phyloP scores from a whole-genome alignment of 2,113 vertebrate species.

The Antennarius striatus region DNA sequence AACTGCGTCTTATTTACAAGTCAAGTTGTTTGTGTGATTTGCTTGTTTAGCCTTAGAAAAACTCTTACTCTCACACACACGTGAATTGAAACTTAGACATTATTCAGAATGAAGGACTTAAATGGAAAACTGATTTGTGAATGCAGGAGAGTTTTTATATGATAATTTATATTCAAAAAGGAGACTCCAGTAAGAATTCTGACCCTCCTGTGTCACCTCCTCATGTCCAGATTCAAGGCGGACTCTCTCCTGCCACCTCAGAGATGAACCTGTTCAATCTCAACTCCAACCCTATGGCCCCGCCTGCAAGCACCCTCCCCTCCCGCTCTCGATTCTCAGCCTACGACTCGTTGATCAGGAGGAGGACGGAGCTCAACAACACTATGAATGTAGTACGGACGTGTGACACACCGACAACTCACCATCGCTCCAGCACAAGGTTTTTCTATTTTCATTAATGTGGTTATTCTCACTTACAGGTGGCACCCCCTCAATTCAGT shows the following conservation, averaged over 20 bases:
- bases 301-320: background rate
- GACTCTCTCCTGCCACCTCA: slow-evolving; percentile 71
- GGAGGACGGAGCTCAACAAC: slow-evolving; percentile 53
- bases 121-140: no score
- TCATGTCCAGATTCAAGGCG: slow-evolving; percentile 31
- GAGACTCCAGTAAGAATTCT: background rate
- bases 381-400: slow-evolving; percentile 7
- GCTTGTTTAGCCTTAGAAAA: no score
- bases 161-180: background rate
- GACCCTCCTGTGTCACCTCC: background rate
- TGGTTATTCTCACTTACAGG: slow-evolving; percentile 14
- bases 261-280: slow-evolving; percentile 74
- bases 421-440: background rate
- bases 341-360: slow-evolving; percentile 72
- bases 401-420: background rate
- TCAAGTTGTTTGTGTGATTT: no score
- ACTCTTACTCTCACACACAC: no score
- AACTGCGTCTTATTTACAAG: background rate
- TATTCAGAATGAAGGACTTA: no score
- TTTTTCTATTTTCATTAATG: background rate
- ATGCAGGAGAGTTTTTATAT: no score
- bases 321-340: slow-evolving; percentile 59
- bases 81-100: no score
- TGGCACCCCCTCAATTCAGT: slow-evolving; percentile 45
- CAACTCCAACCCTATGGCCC: slow-evolving; percentile 65